Evolutionary conservation across 2,888 invertebrate genomes (phyloP), one percentile per base, ranked within the genome.

Genomic region (Pristionchus mayeri): DNA sequence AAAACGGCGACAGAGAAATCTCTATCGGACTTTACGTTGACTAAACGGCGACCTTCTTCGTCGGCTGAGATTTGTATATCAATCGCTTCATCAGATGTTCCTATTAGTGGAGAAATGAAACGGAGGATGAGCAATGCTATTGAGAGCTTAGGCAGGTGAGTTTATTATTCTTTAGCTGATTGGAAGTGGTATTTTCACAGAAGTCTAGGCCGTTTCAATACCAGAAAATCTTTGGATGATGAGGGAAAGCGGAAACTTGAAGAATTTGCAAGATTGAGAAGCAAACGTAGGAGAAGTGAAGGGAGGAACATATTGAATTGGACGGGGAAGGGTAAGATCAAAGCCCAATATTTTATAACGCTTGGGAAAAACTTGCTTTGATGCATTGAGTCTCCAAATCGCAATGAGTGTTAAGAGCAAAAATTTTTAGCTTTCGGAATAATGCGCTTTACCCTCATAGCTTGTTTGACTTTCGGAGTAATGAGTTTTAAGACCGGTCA

Each of bases 91-190:
- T 9, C 11, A 54, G 3, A 7, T 21, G 54, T 13, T 21, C 34
- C 27, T 4, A 63, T 6, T 27, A 30, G 63, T 11, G 76, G 50
- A 27, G 50, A 78, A 30, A 78, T 78, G 76, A 50, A 78, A 16
- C 48, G 76, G 30, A 54, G 80, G 50, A 80, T 80, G 80, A 80
- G 80, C 24, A 80, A 80, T 57, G 80, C 80, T 1, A 80, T 80
- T 40, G 80, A 80, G 24, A 44, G 40, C n/a, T n/a, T 80, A 24
- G 79, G 79, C 16, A 52, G 71, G 71, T 71, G 71, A 9, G 71
- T 1, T n/a, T n/a, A n/a, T n/a, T n/a, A n/a, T n/a, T n/a, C n/a
- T n/a, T n/a, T n/a, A n/a, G n/a, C n/a, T 24, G 24, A 9, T 6
- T 24, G 6, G 27, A 57, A 27, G 57, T 2, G 11, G 13, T 11